phyloP scores from a whole-genome alignment of 2,113 vertebrate species.

The Laticauda colubrina region DNA sequence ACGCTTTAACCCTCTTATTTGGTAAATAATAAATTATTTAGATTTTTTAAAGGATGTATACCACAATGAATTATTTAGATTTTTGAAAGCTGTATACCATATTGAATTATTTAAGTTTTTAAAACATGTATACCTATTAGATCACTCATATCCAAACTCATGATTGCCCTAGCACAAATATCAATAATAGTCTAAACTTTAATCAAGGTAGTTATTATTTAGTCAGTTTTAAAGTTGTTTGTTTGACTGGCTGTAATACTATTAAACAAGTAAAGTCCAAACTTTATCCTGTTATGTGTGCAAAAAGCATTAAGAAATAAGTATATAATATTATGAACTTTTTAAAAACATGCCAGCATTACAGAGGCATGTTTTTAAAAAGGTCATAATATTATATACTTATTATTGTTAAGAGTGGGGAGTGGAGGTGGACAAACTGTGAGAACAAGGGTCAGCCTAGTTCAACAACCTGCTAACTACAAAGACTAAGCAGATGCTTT shows the following conservation, averaged over 20 bases:
- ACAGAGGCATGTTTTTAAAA: neutral
- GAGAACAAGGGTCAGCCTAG: neutral
- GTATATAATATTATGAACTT: constrained; percentile 54
- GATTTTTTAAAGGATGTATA: constrained; percentile 7
- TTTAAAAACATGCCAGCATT: constrained; percentile 38
- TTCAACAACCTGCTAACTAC: neutral
- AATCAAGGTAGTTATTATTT: constrained; percentile 50
- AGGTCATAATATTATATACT: neutral
- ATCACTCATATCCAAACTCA: constrained; percentile 53
- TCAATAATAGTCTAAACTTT: constrained; percentile 57
- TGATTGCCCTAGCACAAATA: constrained; percentile 54
- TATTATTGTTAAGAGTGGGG: neutral
- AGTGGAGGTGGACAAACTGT: neutral
- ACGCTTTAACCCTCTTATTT: constrained; percentile 52
- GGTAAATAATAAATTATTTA: constrained; percentile 64
- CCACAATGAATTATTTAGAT: constrained; percentile 58
- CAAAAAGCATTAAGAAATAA: constrained; percentile 32
- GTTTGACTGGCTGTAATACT: constrained; percentile 45
- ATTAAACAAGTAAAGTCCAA: constrained; percentile 57
- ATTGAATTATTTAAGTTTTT: constrained; percentile 30
- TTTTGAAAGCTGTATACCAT: neutral
- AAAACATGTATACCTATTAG: constrained; percentile 48
- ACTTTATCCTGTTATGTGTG: constrained; percentile 52
- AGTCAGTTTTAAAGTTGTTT: constrained; percentile 53
- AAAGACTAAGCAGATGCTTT: neutral